phyloP scores from a whole-genome alignment of 2,888 invertebrate genomes.

The Diarsia brunnea region DNA sequence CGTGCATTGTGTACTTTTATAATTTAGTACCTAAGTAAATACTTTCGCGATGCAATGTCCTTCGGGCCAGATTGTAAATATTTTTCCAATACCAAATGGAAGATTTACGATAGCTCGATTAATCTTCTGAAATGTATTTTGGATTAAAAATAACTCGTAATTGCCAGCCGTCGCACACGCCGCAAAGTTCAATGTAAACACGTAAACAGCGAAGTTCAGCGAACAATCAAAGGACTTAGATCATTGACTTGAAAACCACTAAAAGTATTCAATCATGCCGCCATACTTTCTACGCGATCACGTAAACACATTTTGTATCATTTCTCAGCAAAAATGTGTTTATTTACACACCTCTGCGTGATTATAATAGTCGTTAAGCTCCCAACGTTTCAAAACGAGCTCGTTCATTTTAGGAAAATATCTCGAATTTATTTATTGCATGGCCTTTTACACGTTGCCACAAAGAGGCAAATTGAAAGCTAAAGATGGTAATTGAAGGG shows the following conservation, averaged over 20 bases:
- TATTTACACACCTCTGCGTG: constrained; percentile 20
- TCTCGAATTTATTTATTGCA: constrained; percentile 79
- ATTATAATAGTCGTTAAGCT: constrained; percentile 49
- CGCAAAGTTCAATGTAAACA: constrained; percentile 17
- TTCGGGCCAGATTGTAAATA: constrained; percentile 22
- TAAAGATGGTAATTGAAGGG: constrained; percentile 89
- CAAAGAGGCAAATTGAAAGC: constrained; percentile 89
- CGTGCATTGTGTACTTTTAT: neutral
- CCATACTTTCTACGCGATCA: neutral
- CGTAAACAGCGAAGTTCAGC: constrained; percentile 26
- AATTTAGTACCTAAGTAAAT: neutral
- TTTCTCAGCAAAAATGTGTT: constrained; percentile 16
- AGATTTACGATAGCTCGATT: constrained; percentile 21
- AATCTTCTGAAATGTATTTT: constrained; percentile 28
- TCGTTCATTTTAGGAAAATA: constrained; percentile 67
- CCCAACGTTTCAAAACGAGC: constrained; percentile 32
- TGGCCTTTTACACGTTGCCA: constrained; percentile 80
- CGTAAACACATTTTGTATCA: constrained; percentile 15
- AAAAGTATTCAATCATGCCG: constrained; percentile 1
- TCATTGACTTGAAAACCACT: constrained; percentile 27
- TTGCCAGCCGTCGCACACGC: constrained; percentile 13
- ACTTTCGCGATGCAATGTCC: neutral
- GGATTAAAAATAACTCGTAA: constrained; percentile 17
- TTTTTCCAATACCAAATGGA: constrained; percentile 17
- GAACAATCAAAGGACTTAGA: constrained; percentile 21